Conservation (phyloP, 2,888 invertebrate species). For the Erebia aethiops region DNA sequence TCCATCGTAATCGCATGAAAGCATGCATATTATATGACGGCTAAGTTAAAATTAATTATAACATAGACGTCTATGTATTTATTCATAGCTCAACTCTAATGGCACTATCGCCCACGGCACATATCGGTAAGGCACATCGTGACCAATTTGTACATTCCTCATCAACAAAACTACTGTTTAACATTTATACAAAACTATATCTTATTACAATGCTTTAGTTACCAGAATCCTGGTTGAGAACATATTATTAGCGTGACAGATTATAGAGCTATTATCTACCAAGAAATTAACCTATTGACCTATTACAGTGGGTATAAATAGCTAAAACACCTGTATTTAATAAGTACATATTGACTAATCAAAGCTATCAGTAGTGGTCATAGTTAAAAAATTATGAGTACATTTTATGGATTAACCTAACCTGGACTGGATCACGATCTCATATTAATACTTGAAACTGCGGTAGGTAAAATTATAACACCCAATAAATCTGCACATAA, state of each 20-base stretch:
- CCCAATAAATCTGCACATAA: slow-evolving; percentile 35
- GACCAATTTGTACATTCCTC: slow-evolving; percentile 56
- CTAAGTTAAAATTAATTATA: slow-evolving; percentile 9
- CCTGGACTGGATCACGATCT: slow-evolving; percentile 9
- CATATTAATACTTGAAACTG: slow-evolving; percentile 27
- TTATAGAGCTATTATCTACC: slow-evolving; percentile 62
- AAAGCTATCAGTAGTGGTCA: slow-evolving; percentile 50
- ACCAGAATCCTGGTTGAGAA: slow-evolving; percentile 3
- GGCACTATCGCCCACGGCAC: slow-evolving; percentile 50
- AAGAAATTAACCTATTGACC: slow-evolving; percentile 75
- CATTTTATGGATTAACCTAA: background rate
- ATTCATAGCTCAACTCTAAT: slow-evolving; percentile 26
- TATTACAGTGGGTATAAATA: slow-evolving; percentile 63
- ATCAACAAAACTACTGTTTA: slow-evolving; percentile 27
- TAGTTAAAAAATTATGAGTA: too few relatives aligned
- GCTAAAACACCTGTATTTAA: slow-evolving; percentile 61
- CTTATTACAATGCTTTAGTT: slow-evolving; percentile 24
- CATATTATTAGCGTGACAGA: slow-evolving; percentile 38
- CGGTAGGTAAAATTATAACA: slow-evolving; percentile 36
- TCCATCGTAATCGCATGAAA: background rate
- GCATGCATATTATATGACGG: slow-evolving; percentile 7
- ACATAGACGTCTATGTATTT: slow-evolving; percentile 26
- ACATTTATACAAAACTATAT: slow-evolving; percentile 20
- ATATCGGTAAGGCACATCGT: slow-evolving; percentile 59
- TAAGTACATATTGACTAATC: slow-evolving; percentile 54